A percentile compares a stretch with the other conserved stretches of the same genome.
Evolutionary conservation across 1,140 invertebrate species (phyloP).

Genomic region (Papilio polytes): DNA sequence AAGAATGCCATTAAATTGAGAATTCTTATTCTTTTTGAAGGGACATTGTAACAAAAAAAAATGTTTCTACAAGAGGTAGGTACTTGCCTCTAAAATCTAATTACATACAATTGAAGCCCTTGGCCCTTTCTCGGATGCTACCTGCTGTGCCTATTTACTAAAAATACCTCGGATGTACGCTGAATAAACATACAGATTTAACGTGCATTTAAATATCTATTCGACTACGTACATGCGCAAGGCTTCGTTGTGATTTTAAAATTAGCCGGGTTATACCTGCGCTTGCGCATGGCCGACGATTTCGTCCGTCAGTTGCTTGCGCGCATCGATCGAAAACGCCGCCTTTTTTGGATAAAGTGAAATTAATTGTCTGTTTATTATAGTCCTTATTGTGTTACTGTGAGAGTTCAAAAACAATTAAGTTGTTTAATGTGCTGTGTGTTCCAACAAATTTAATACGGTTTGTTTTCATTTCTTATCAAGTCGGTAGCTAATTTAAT

Average conservation of each 20-base stretch:
- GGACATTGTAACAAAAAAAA: not conserved
- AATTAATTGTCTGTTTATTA: slow-evolving; percentile 58
- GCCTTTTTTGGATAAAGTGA: slow-evolving; percentile 44
- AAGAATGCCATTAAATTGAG: not conserved
- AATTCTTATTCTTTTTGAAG: not conserved
- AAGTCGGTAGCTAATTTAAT: slow-evolving; percentile 47
- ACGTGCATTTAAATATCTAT: slow-evolving; percentile 44
- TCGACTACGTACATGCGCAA: not conserved
- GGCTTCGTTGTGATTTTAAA: slow-evolving; percentile 48
- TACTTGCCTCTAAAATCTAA: not conserved
- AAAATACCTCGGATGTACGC: slow-evolving; percentile 76
- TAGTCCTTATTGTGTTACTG: slow-evolving; percentile 56
- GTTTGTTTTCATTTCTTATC: slow-evolving; percentile 33
- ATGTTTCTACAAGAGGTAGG: not conserved
- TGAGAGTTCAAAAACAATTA: slow-evolving; percentile 29
- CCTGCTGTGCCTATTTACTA: slow-evolving; percentile 77
- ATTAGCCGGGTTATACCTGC: slow-evolving; percentile 59
- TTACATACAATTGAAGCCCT: slow-evolving; percentile 64
- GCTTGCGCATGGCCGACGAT: slow-evolving; percentile 71
- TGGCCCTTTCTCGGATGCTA: slow-evolving; percentile 70
- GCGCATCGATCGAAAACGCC: slow-evolving; percentile 69
- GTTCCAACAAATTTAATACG: slow-evolving; percentile 13
- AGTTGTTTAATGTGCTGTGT: slow-evolving; percentile 27
- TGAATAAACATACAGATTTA: slow-evolving; percentile 67
- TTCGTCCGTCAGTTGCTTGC: slow-evolving; percentile 71